Conservation (phyloP, 23 tunicate genomes). For the Oikopleura dioica region DNA sequence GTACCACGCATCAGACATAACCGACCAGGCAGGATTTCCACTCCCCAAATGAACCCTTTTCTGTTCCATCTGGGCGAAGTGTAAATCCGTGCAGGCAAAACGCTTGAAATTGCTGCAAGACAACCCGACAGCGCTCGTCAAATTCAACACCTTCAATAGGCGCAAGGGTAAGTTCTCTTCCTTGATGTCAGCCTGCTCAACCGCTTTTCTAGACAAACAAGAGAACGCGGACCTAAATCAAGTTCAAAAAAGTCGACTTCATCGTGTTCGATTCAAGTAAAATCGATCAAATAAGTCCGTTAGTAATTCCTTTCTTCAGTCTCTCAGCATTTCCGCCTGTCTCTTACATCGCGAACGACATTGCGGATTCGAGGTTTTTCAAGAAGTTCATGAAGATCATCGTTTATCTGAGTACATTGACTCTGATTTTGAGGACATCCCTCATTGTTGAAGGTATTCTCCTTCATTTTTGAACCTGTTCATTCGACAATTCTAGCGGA, state of each 20-base stretch:
- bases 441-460: background rate
- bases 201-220: background rate
- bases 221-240: background rate
- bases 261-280: background rate
- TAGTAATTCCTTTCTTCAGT: no score
- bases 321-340: background rate
- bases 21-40: no score
- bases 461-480: no score
- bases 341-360: background rate
- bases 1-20: slow-evolving; percentile 45
- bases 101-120: slow-evolving; percentile 23
- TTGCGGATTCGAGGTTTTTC: background rate
- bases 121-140: slow-evolving; percentile 69
- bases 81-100: slow-evolving; percentile 15
- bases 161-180: slow-evolving; percentile 17
- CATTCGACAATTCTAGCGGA: no score
- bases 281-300: no score
- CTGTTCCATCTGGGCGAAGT: no score
- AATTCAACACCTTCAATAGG: slow-evolving; percentile 33
- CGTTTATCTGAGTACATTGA: background rate
- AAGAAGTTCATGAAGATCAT: no score
- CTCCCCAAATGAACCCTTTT: no score
- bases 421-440: background rate
- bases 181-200: no score
- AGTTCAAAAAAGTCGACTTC: background rate